Evolutionary conservation across 2,888 invertebrate genomes (phyloP).

Genomic region (Brachynemurus nebulosus): DNA sequence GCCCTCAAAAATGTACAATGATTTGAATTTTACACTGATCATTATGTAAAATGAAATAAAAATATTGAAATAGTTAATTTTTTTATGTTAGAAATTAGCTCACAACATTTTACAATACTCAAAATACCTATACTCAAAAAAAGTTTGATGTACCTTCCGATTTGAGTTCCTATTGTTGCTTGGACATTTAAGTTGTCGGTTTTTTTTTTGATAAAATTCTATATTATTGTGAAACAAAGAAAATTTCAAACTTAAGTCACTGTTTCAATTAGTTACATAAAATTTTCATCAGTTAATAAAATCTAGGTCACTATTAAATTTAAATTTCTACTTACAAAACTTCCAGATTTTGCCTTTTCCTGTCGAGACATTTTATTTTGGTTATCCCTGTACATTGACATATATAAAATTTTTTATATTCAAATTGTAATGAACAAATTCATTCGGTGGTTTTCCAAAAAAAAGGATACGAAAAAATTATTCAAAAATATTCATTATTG

Average conservation of each 20-base stretch:
- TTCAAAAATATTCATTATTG: no score
- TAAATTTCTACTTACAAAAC: slow-evolving; percentile 41
- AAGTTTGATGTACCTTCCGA: no score
- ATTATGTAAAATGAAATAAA: no score
- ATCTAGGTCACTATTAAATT: background rate
- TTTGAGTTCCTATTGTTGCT: no score
- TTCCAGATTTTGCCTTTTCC: slow-evolving; percentile 45
- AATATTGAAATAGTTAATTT: no score
- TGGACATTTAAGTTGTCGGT: background rate
- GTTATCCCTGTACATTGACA: slow-evolving; percentile 6
- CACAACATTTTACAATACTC: no score
- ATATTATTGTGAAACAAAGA: background rate
- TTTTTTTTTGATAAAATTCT: background rate
- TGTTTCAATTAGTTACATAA: background rate
- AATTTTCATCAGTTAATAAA: background rate
- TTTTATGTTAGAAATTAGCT: no score
- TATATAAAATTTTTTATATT: background rate
- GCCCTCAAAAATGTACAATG: no score
- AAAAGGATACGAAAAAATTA: background rate
- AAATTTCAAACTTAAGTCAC: background rate
- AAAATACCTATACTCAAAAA: no score
- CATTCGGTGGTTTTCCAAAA: background rate
- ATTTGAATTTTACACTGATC: no score
- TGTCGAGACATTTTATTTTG: slow-evolving; percentile 42
- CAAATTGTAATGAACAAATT: background rate